Percentiles rank a stretch among this genome's conserved stretches.
These are phyloP conservation scores for Tupaia chinensis DNA, from an alignment of 2,113 vertebrate genomes.

Conservation along the genomic window DNA sequence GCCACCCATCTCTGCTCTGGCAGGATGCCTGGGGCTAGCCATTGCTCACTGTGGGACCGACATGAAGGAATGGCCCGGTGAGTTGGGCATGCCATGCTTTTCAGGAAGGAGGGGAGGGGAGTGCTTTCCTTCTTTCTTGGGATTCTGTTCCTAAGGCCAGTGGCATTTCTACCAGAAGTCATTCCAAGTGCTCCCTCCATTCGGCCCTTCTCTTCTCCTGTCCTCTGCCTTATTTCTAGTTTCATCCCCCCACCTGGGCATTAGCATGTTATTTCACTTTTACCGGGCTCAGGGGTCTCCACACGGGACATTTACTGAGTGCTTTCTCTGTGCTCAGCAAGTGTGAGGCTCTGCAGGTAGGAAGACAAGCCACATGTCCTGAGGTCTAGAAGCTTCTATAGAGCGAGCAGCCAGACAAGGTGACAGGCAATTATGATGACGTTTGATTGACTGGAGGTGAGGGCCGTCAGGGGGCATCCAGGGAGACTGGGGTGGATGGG, in stretches of 20 bases:
- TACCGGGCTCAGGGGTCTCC: not conserved
- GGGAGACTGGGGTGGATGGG: not conserved
- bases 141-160: not conserved
- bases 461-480: not conserved
- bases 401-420: not conserved
- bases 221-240: not conserved
- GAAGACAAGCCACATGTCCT: not conserved
- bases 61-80: not conserved
- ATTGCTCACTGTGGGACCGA: not conserved
- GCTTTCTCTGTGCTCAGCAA: not conserved
- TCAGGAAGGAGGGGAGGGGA: not conserved
- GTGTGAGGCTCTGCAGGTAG: not conserved
- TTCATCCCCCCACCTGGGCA: not conserved
- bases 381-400: rapidly evolving
- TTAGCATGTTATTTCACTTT: not conserved
- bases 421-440: not conserved
- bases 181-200: not conserved
- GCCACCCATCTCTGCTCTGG: not conserved
- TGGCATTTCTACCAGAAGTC: not conserved
- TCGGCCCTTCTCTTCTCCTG: not conserved
- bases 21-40: not conserved
- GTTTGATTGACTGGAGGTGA: not conserved
- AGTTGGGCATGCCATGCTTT: not conserved
- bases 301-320: no score
- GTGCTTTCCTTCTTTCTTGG: not conserved